Evolutionary conservation across 2,888 invertebrate genomes (phyloP), one percentile per base, ranked within the genome.

Genomic region (Cosmia pyralina): DNA sequence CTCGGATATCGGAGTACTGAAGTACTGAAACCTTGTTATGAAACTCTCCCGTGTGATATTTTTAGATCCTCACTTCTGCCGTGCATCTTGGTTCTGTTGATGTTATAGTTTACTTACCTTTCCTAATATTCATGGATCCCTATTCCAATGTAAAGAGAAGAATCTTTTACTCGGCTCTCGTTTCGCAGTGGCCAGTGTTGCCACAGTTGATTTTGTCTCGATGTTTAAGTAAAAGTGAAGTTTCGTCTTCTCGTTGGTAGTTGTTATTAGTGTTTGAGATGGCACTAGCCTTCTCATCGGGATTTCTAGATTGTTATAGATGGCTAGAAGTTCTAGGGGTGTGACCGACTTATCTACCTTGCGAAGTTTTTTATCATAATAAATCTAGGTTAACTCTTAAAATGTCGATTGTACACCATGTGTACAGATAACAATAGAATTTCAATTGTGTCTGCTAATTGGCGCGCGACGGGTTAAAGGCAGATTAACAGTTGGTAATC

Each of bases 1-100:
- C 70, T 80, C 68, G 69, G 77, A 79, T 77, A 84, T 75, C 81
- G 57, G 69, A 75, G 69, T 59, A 52, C 58, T 69, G 53, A 58
- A 58, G 68, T 50, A 76, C 74, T 74, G 72, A 81, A 84, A 73
- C 82, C 81, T 83, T 83, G 84, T 86, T 88, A 79, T 83, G 74
- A 82, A 89, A 87, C 81, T 65, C 62, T 70, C 79, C 68, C 75
- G 62, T 19, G 64, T 17, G n/a, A 53, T 86, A 86, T 88, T 81
- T 85, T 84, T 87, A 88, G 83, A 83, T 81, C 72, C 72, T 71
- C 75, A 75, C 63, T 75, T 76, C 69, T 77, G 22, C 71, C 60
- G 57, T 60, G 71, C 73, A 83, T 76, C 53, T 80, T 77, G 55
- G 69, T 71, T 78, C 59, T 74, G 66, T 77, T 66, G 38, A 60